A percentile compares a stretch with the other conserved stretches of the same genome.
phyloP scores from a whole-genome alignment of 1,140 invertebrate species.

The Drosophila bocki region DNA sequence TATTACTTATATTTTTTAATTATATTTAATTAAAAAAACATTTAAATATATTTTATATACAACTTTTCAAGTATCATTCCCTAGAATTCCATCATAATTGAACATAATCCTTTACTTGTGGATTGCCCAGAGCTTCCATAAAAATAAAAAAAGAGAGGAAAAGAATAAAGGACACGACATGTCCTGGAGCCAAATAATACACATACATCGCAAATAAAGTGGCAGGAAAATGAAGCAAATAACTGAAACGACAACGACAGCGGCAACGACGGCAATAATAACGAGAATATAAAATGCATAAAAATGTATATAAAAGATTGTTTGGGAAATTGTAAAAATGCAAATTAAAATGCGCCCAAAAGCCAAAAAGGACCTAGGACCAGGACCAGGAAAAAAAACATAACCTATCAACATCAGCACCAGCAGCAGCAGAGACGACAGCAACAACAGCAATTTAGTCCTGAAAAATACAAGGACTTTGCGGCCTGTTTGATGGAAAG shows the following conservation, averaged over 20 bases:
- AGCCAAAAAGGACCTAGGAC: conserved; percentile 28
- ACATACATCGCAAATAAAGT: conserved; percentile 24
- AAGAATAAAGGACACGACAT: conserved; percentile 10
- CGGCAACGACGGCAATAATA: conserved; percentile 26
- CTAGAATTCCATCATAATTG: neutral
- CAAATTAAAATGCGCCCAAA: conserved; percentile 61
- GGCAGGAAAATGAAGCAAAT: conserved; percentile 12
- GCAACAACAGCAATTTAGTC: conserved; percentile 19
- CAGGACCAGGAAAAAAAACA: conserved; percentile 6
- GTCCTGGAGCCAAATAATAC: conserved; percentile 13
- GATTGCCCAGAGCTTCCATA: neutral
- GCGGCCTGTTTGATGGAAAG: neutral
- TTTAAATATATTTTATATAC: too few relatives aligned
- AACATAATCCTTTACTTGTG: conserved; percentile 7
- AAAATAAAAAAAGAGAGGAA: neutral
- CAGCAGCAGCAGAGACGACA: neutral
- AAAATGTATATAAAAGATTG: conserved; percentile 36
- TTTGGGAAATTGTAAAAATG: conserved; percentile 41
- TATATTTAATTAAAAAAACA: too few relatives aligned
- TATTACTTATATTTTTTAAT: too few relatives aligned
- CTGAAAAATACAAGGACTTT: neutral
- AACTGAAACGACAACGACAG: conserved; percentile 21
- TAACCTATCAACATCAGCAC: conserved; percentile 22
- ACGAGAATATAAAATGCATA: conserved; percentile 49
- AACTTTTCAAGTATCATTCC: neutral